These are phyloP conservation scores for Pinna nobilis DNA, from an alignment of 1,140 invertebrate species.

Conservation along the genomic window DNA sequence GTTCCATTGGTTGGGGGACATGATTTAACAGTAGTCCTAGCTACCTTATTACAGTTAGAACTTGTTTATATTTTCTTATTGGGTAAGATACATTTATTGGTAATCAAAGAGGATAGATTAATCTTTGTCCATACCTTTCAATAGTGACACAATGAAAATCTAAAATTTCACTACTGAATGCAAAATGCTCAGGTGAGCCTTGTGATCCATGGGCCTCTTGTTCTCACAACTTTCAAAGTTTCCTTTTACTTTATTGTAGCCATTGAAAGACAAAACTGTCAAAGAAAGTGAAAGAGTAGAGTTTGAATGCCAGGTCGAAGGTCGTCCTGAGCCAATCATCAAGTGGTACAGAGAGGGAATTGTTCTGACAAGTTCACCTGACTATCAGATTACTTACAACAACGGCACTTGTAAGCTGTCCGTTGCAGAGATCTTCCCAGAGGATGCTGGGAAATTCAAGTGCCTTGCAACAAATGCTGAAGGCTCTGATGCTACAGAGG, in stretches of 20 bases:
- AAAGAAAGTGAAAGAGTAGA: constrained; percentile 84
- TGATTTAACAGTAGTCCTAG: too few relatives aligned
- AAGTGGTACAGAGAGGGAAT: constrained; percentile 84
- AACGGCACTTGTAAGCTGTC: constrained; percentile 80
- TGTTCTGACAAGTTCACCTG: constrained; percentile 65
- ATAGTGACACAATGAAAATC: too few relatives aligned
- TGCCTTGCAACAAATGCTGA: constrained; percentile 93
- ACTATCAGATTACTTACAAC: constrained; percentile 67
- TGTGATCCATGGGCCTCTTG: too few relatives aligned
- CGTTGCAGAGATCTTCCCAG: constrained; percentile 96
- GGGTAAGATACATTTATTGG: too few relatives aligned
- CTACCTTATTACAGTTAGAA: too few relatives aligned
- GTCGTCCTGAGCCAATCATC: constrained; percentile 83
- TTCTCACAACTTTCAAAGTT: too few relatives aligned
- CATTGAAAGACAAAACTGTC: constrained; percentile 73
- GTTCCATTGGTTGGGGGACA: too few relatives aligned
- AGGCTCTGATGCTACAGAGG: constrained; percentile 81
- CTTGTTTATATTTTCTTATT: too few relatives aligned
- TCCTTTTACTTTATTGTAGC: constrained; percentile 46
- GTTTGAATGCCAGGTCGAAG: constrained; percentile 85
- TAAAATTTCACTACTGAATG: too few relatives aligned
- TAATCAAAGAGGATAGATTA: too few relatives aligned
- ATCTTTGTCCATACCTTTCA: too few relatives aligned
- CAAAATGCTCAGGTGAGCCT: too few relatives aligned
- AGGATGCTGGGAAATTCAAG: constrained; percentile 94